Conservation (phyloP, 2,113 vertebrate species). For the Phrynosoma blainvillii region DNA sequence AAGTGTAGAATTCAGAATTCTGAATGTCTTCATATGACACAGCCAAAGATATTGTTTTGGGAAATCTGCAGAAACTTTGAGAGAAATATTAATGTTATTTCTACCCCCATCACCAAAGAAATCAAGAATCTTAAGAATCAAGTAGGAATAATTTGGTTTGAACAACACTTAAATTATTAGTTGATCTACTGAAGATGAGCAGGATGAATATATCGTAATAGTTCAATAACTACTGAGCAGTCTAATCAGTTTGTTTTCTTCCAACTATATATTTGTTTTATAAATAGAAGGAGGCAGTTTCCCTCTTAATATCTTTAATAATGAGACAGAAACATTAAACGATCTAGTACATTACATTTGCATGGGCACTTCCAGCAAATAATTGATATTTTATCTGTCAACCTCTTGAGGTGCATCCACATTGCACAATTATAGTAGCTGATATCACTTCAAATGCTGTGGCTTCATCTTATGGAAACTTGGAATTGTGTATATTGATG, state of each 20-base stretch:
- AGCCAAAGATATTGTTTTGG: conserved; percentile 6
- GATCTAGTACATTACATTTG: neutral
- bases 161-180: conserved; percentile 5
- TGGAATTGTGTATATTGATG: no score
- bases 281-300: neutral
- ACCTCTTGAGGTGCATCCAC: neutral
- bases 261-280: neutral
- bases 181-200: neutral
- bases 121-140: neutral
- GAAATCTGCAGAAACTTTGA: conserved; percentile 19
- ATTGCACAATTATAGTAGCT: no score
- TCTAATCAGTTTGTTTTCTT: neutral
- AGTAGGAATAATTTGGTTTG: neutral
- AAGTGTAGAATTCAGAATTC: neutral
- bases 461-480: no score
- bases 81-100: conserved; percentile 8
- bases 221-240: neutral
- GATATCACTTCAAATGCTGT: no score
- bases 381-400: neutral
- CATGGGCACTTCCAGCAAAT: neutral
- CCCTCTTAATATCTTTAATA: neutral
- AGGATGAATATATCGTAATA: neutral
- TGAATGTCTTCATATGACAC: neutral
- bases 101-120: neutral
- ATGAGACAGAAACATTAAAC: neutral